These are phyloP conservation scores for Daktulosphaira vitifoliae DNA, from an alignment of 1,140 invertebrate species.

Conservation along the genomic window DNA sequence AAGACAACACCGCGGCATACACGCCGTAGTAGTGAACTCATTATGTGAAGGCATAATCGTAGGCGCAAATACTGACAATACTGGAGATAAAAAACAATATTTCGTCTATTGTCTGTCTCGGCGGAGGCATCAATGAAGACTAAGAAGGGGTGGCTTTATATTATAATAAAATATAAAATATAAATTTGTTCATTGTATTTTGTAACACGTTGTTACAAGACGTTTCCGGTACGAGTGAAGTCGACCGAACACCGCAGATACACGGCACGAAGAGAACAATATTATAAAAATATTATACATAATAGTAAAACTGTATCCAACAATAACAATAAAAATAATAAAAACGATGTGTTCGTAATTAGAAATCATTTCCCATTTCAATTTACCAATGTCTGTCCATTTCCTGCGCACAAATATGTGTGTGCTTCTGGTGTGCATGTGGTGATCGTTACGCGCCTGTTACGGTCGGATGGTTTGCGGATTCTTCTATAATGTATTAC, in stretches of 20 bases:
- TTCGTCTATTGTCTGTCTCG: conserved; percentile 16
- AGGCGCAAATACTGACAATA: conserved; percentile 8
- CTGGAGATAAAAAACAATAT: conserved; percentile 17
- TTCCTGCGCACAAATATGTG: conserved; percentile 12
- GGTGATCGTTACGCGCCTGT: conserved; percentile 9
- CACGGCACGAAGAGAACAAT: too few relatives aligned
- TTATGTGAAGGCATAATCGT: conserved; percentile 15
- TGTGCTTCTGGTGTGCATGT: background rate
- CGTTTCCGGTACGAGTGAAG: conserved; percentile 32
- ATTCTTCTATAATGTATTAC: conserved; percentile 3
- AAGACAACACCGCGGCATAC: too few relatives aligned
- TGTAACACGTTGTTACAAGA: conserved; percentile 27
- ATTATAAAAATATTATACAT: too few relatives aligned
- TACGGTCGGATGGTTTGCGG: background rate
- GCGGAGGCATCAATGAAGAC: too few relatives aligned
- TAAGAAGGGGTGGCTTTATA: too few relatives aligned
- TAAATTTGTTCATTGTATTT: conserved; percentile 26
- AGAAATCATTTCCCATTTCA: conserved; percentile 34
- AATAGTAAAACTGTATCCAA: background rate
- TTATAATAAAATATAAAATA: background rate
- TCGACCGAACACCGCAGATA: background rate
- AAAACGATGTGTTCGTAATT: conserved; percentile 33
- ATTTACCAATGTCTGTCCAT: conserved; percentile 32
- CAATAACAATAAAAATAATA: conserved; percentile 12
- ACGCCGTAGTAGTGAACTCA: background rate